Conservation (phyloP, 2,113 vertebrate genomes). For the human (Homo sapiens) region DNA sequence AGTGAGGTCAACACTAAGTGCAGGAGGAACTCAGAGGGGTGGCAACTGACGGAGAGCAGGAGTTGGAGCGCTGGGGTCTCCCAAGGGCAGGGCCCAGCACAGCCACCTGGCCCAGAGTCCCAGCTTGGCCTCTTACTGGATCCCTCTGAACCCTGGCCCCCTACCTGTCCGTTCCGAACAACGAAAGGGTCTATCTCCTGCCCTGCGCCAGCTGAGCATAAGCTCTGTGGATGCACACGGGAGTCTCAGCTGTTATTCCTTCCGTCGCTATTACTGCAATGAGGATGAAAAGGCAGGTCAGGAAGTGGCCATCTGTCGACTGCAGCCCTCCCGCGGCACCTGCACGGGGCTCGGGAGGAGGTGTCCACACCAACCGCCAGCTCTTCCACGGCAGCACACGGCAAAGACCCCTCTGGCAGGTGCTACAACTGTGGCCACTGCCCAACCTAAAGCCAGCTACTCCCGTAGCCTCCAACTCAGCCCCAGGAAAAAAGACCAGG, state of each 20-base stretch:
- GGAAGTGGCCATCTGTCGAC: background rate
- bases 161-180: background rate
- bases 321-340: background rate
- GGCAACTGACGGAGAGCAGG: background rate
- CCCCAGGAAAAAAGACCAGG: background rate
- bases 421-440: accelerated
- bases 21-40: background rate
- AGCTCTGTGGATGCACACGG: background rate
- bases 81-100: background rate
- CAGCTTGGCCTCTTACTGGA: background rate
- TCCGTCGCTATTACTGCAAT: accelerated
- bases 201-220: background rate
- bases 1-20: accelerated
- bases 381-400: background rate
- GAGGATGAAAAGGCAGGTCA: accelerated
- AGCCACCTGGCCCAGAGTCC: background rate
- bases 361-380: background rate
- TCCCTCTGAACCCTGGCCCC: background rate
- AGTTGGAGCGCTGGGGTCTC: background rate
- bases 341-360: background rate
- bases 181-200: background rate
- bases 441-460: background rate
- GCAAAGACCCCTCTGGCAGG: background rate
- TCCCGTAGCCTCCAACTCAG: background rate
- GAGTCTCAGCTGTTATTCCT: background rate